Evolutionary conservation across 2,113 vertebrate species (phyloP).

Genomic region (Pygoscelis antarcticus): DNA sequence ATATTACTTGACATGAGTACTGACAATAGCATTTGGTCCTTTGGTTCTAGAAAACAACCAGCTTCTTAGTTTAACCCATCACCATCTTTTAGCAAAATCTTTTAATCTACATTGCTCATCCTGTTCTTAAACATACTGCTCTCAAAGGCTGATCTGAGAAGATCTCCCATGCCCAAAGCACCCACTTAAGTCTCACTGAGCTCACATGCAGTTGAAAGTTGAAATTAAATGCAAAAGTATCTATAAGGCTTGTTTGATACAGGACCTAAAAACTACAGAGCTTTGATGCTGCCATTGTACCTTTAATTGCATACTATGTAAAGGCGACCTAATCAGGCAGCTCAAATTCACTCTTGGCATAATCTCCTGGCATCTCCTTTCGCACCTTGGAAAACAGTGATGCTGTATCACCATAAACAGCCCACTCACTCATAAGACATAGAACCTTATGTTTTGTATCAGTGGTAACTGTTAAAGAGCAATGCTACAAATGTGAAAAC

Average conservation of each 20-base stretch:
- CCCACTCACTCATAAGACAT: neutral
- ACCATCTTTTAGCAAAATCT: neutral
- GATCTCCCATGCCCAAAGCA: neutral
- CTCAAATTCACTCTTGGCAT: neutral
- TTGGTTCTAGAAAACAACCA: neutral
- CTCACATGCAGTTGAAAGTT: neutral
- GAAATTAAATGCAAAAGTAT: neutral
- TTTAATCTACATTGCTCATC: neutral
- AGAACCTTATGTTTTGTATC: neutral
- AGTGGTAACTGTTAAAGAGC: neutral
- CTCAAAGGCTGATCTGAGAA: neutral
- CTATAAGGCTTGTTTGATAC: neutral
- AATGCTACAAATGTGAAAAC: neutral
- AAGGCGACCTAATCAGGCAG: neutral
- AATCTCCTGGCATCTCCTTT: neutral
- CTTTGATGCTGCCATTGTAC: neutral
- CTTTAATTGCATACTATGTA: neutral
- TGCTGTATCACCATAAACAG: neutral
- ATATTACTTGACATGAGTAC: neutral
- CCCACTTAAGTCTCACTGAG: neutral
- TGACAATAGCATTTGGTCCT: neutral
- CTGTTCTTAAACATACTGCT: neutral
- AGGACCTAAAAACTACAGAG: neutral
- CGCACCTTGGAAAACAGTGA: neutral
- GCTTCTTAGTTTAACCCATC: neutral